Evolutionary conservation across 2,113 vertebrate genomes (phyloP).

Genomic region (Gasterosteus aculeatus): DNA sequence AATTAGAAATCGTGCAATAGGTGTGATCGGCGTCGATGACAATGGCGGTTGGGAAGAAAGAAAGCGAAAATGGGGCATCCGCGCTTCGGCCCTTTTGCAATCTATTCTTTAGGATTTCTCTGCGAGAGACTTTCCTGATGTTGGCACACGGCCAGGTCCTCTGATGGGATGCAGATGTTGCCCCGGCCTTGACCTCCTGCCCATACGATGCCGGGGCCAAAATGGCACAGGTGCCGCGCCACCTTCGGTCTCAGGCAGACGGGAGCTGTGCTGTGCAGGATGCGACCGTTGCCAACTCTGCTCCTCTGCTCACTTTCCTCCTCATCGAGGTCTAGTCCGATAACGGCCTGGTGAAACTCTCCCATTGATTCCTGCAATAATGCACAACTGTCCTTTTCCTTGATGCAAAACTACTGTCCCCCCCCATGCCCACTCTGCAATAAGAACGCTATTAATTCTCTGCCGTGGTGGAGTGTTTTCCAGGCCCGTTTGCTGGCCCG

Average conservation of each 20-base stretch:
- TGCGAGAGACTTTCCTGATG: slow-evolving; percentile 21
- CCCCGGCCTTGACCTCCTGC: slow-evolving; percentile 76
- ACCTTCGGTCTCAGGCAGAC: slow-evolving; percentile 69
- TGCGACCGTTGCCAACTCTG: slow-evolving; percentile 63
- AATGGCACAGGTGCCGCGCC: slow-evolving; percentile 71
- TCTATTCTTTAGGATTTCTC: slow-evolving; percentile 53
- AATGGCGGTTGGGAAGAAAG: background rate
- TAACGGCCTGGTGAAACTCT: slow-evolving; percentile 36
- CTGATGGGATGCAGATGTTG: slow-evolving; percentile 80
- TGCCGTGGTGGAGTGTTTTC: slow-evolving; percentile 72
- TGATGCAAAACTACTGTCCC: slow-evolving; percentile 32
- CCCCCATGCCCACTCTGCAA: slow-evolving; percentile 34
- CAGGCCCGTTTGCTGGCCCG: slow-evolving; percentile 74
- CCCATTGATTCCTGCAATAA: slow-evolving; percentile 27
- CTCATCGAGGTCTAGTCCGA: slow-evolving; percentile 27
- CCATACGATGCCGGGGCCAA: slow-evolving; percentile 63
- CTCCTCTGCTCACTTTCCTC: slow-evolving; percentile 56
- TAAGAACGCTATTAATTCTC: slow-evolving; percentile 72
- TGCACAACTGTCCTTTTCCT: slow-evolving; percentile 20
- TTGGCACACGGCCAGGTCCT: slow-evolving; percentile 67
- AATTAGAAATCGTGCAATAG: slow-evolving; percentile 10
- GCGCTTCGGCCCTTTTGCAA: slow-evolving; percentile 27
- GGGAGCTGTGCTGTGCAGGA: slow-evolving; percentile 63
- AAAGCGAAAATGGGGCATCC: background rate
- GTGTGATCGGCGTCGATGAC: slow-evolving; percentile 13